Evolutionary conservation across 23 tunicate genomes (phyloP), one percentile per base, ranked within the genome.

Genomic region (Ascidia mentula): DNA sequence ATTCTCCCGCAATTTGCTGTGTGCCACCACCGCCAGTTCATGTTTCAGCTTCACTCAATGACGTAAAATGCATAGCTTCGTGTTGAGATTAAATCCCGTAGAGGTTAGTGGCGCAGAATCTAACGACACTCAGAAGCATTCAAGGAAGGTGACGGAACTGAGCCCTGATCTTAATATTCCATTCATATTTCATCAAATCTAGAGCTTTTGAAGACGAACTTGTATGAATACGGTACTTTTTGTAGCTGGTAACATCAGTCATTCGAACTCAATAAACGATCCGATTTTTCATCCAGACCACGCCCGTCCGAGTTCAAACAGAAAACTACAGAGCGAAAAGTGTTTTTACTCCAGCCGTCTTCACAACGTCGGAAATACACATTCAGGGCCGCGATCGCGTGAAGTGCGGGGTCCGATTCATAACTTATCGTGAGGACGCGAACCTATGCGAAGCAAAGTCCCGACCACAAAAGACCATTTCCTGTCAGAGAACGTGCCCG

Each of bases 401-500:
- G 22, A 3, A 53, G 24, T 28, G 28, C 65, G 22, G 2, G 7
- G n/a, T n/a, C n/a, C n/a, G n/a, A 53, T 53, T 53, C 13, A 53
- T 28, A 53, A 53, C 7, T 53, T n/a, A n/a, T n/a, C n/a, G n/a
- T n/a, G n/a, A n/a, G n/a, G n/a, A n/a, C n/a, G n/a, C n/a, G n/a
- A n/a, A n/a, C n/a, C n/a, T n/a, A n/a, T n/a, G n/a, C n/a, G n/a
- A n/a, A n/a, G n/a, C n/a, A n/a, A n/a, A n/a, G n/a, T n/a, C n/a
- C n/a, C n/a, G n/a, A n/a, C n/a, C n/a, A 53, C 65, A 53, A 53
- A 53, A 53, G 65, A 20, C 13, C 22, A 53, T 28, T 53, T 53
- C 65, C 65, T 53, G 65, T 53, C 13, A 53, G 28, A 26, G 65
- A 53, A 53, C 65, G 65, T 53, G 65, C 65, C 65, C 13, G 65